Evolutionary conservation across 2,797 vertebrate genomes (phyloP), one percentile per base, ranked within the genome.

Genomic region (Hippoglossus hippoglossus): DNA sequence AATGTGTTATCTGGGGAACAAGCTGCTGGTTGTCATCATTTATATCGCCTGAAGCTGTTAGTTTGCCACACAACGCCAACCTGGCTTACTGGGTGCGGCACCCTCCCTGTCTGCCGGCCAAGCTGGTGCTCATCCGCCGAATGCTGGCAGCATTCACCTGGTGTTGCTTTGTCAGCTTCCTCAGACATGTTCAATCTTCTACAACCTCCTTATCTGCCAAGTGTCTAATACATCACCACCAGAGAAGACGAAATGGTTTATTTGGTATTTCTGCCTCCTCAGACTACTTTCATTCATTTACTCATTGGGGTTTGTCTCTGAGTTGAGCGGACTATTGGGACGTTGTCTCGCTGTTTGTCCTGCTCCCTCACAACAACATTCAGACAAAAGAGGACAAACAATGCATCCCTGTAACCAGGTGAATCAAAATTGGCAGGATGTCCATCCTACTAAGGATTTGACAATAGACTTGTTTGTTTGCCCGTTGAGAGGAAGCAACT

Each of bases 331-430:
- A 51, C 49, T 82, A 15, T 15, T 41, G 61, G 76, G 57, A 75
- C 68, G 75, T 83, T 82, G 73, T 72, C 75, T 72, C 16, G 9
- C 24, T 79, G 86, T 87, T 88, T 91, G 76, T 79, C 57, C 67
- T 63, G 69, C 36, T 73, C 15, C 24, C 60, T 68, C 67, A 69
- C 70, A 80, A 75, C 44, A 46, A 19, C 44, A 46, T 7, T 4
- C 16, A 13, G 41, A 44, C 41, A 82, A 80, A 61, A 64, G 61
- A 56, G 63, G 77, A 77, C 52, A 82, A 81, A 74, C 70, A 50
- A 28, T 63, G 60, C 77, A 54, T 73, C 81, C 52, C 75, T 59
- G 41, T 9, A 54, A 57, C 53, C 28, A 77, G 57, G 83, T 44
- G 6, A 71, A 81, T 85, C 54, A 31, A 71, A 70, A 65, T 49